These are phyloP conservation scores for Diarsia brunnea DNA, from an alignment of 2,888 invertebrate genomes.

Conservation along the genomic window DNA sequence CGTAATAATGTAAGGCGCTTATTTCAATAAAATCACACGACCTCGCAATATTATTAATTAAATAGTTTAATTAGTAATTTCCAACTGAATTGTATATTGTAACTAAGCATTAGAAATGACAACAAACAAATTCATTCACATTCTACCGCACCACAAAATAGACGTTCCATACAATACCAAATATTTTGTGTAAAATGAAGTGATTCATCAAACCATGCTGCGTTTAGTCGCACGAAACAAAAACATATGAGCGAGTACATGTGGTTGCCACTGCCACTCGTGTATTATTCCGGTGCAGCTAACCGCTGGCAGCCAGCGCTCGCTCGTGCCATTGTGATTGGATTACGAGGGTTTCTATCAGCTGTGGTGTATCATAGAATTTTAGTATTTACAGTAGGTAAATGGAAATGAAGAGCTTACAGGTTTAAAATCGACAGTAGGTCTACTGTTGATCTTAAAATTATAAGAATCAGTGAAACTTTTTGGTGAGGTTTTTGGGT, in stretches of 20 bases:
- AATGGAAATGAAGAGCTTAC: not conserved
- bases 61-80: not conserved
- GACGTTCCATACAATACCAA: not conserved
- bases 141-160: slow-evolving; percentile 19
- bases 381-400: not conserved
- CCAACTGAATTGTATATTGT: not conserved
- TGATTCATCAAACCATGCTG: slow-evolving; percentile 43
- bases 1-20: not conserved
- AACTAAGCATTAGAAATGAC: not conserved
- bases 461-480: not conserved
- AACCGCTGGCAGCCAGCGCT: not conserved
- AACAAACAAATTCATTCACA: not conserved
- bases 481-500: not conserved
- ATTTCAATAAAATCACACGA: not conserved
- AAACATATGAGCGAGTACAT: slow-evolving; percentile 29
- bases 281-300: slow-evolving; percentile 30
- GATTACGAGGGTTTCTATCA: slow-evolving; percentile 42
- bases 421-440: no score
- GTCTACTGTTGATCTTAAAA: not conserved
- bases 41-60: not conserved
- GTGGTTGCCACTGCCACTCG: slow-evolving; percentile 5
- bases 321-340: slow-evolving; percentile 27
- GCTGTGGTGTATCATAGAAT: not conserved
- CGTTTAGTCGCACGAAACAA: slow-evolving; percentile 24
- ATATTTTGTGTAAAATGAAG: slow-evolving; percentile 34